Evolutionary conservation across 2,797 vertebrate species (phyloP).

Genomic region (Monodelphis domestica): DNA sequence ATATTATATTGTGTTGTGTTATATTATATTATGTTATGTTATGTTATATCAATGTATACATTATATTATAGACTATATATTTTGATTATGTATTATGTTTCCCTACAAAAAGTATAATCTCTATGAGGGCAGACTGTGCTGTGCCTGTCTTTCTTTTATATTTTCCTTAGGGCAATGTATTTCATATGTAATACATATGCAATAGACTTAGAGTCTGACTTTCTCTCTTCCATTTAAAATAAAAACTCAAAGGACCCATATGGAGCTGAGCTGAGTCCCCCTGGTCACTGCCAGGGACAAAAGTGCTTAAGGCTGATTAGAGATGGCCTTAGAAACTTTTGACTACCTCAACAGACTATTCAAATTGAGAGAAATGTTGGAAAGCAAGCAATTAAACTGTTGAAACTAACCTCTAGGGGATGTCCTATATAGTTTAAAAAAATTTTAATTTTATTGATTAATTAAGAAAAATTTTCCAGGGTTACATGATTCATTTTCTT

Average conservation of each 20-base stretch:
- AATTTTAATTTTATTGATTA: no score
- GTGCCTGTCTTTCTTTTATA: neutral
- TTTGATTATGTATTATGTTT: neutral
- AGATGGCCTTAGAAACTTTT: neutral
- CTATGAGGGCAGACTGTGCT: neutral
- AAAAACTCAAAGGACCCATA: neutral
- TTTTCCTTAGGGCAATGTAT: neutral
- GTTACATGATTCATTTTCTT: no score
- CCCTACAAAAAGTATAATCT: neutral
- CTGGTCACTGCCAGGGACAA: neutral
- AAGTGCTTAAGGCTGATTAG: neutral
- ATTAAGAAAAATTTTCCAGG: no score
- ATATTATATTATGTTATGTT: no score
- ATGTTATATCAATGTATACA: no score
- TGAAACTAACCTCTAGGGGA: neutral
- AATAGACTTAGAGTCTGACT: no score
- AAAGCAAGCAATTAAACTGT: neutral
- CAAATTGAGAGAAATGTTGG: neutral
- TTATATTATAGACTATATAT: no score
- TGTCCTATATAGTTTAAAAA: neutral
- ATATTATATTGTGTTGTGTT: no score
- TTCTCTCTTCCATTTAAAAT: neutral
- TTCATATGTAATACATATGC: neutral
- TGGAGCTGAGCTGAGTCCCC: neutral
- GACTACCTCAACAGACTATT: neutral